Conservation (phyloP, 1,140 invertebrate genomes). For the Trypoxylus dichotomus region DNA sequence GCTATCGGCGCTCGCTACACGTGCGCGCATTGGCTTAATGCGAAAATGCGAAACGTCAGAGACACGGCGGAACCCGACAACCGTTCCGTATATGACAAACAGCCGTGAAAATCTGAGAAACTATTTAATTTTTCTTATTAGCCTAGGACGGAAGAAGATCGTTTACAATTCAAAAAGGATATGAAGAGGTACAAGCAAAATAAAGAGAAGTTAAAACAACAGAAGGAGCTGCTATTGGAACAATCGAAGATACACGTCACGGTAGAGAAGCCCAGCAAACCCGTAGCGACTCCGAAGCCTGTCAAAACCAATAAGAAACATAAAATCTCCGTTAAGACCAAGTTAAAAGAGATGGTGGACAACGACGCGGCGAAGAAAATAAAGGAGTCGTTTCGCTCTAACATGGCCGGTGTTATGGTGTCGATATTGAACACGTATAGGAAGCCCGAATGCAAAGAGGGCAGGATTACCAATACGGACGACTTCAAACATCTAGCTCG, state of each 20-base stretch:
- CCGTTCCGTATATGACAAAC: no score
- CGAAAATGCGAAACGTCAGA: no score
- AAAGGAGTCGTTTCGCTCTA: conserved; percentile 85
- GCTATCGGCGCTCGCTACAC: no score
- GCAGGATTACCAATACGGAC: conserved; percentile 83
- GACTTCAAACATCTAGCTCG: conserved; percentile 96
- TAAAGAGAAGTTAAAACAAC: conserved; percentile 73
- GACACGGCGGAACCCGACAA: no score
- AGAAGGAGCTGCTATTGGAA: conserved; percentile 62
- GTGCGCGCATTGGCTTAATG: no score
- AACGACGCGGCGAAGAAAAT: conserved; percentile 64
- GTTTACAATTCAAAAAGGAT: conserved; percentile 67
- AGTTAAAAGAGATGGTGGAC: conserved; percentile 54
- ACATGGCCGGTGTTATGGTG: conserved; percentile 89
- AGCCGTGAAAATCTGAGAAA: no score
- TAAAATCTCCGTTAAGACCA: conserved; percentile 40
- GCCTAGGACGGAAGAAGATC: conserved; percentile 78
- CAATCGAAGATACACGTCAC: conserved; percentile 47
- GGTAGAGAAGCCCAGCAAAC: conserved; percentile 34
- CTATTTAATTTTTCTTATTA: conserved; percentile 53
- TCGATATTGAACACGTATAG: conserved; percentile 87
- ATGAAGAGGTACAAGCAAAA: conserved; percentile 71
- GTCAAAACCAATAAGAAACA: conserved; percentile 49
- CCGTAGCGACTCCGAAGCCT: conserved; percentile 39
- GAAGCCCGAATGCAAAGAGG: conserved; percentile 79